Base-by-base conservation (phyloP, 2,797 vertebrate species). In the Chelonia mydas region DNA sequence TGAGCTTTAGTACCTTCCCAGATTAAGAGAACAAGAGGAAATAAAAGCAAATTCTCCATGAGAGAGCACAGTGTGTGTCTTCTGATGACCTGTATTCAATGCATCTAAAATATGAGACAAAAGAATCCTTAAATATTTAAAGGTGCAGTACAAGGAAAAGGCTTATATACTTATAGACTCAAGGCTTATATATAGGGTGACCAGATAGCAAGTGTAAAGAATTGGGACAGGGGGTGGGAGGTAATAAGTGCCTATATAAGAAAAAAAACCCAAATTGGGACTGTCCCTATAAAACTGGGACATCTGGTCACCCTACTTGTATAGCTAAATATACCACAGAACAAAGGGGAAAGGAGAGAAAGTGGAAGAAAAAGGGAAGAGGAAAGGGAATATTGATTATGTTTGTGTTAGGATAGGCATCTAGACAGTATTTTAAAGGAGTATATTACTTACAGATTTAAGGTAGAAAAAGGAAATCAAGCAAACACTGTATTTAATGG, bases 21-120 rank as follows among this genome's bases (percentile, higher is more conserved):
- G 28, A 84, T 54, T 45, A 68, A 93, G 54, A 27, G 23, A 89
- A 57, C 12, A 89, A 51, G 33, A 95, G 47, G 88, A 96, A 83
- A n/a, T 23, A 6, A 57, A 81, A 83, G 72, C 41, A 45, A 86
- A 61, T 86, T 94, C n/a, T 72, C 23, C 6, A 27, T 59, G 25
- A 82, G 11, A 86, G 23, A 80, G 15, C 50, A 79, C 21, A 74
- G 12, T 61, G 7, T 55, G 31, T 74, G 33, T 89, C 93, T 96
- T 74, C 21, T 61, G 28, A 81, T 50, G 6, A 59, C 7, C 68
- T 84, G 89, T 84, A 83, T 92, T 25, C 37, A 86, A 90, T 61
- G 57, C 57, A 31, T 33, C 12, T 2, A 13, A 61, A 61, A 61
- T 61, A 61, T 61, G 28, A 31, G 13, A 61, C 57, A 33, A 31